Evolutionary conservation across 2,888 invertebrate species (phyloP).

Genomic region (Cantharis rustica): DNA sequence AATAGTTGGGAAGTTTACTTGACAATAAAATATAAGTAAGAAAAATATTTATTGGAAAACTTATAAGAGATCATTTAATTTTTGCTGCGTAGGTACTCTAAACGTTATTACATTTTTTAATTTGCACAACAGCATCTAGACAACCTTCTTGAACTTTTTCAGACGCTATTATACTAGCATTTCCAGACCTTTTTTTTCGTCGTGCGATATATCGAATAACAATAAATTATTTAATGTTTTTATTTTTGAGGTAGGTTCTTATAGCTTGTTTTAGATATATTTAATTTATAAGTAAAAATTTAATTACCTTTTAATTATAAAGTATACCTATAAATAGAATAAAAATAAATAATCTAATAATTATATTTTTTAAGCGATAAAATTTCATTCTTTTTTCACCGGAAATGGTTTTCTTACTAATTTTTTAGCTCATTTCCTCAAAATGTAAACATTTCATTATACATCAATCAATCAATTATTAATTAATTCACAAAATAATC

Average conservation of each 20-base stretch:
- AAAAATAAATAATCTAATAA: too few relatives aligned
- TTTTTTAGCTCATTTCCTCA: neutral
- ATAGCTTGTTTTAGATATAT: too few relatives aligned
- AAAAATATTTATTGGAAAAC: neutral
- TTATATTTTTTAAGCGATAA: too few relatives aligned
- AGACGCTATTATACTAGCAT: too few relatives aligned
- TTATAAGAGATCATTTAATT: neutral
- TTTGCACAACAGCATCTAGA: neutral
- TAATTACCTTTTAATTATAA: too few relatives aligned
- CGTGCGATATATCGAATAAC: neutral
- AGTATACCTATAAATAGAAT: too few relatives aligned
- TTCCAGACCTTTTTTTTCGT: too few relatives aligned
- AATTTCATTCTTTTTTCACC: too few relatives aligned
- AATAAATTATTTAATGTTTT: neutral
- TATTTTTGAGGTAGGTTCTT: too few relatives aligned
- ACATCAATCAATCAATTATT: neutral
- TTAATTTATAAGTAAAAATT: too few relatives aligned
- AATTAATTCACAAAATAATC: neutral
- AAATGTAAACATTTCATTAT: neutral
- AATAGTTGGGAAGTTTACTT: neutral
- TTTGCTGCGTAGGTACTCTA: neutral
- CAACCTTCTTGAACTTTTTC: too few relatives aligned
- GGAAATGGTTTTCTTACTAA: neutral
- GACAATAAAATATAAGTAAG: neutral
- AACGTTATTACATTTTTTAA: neutral